A percentile compares a stretch with the other conserved stretches of the same genome.
Evolutionary conservation across 2,797 vertebrate species (phyloP).

Genomic region (Setipinna tenuifilis): DNA sequence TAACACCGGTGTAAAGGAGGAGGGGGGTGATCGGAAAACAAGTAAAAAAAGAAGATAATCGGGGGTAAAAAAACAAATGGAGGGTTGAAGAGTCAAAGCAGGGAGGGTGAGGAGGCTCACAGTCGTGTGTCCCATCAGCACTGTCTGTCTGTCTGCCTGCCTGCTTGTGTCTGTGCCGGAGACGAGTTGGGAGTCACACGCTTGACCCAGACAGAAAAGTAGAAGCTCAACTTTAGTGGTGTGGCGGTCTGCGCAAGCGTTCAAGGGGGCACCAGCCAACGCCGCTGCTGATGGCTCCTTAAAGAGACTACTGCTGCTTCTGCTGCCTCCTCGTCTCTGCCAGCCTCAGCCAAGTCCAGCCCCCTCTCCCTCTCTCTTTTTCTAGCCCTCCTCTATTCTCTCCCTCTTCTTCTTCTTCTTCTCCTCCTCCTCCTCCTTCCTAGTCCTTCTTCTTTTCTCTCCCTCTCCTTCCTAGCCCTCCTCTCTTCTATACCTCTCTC

Average conservation of each 20-base stretch:
- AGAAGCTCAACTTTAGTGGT: conserved; percentile 63
- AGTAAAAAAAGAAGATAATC: conserved; percentile 39
- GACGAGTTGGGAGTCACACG: conserved; percentile 30
- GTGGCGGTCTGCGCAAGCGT: conserved; percentile 56
- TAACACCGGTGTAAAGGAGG: conserved; percentile 44
- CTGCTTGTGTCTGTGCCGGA: background rate
- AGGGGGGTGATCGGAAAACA: conserved; percentile 9
- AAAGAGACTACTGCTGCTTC: conserved; percentile 48
- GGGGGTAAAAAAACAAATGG: no score
- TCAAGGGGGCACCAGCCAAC: background rate
- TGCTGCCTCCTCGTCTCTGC: conserved; percentile 19
- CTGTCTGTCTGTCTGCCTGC: background rate
- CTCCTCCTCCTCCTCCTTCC: background rate
- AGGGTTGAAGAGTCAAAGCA: no score
- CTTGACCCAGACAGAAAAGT: conserved; percentile 42
- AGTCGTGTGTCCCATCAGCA: no score
- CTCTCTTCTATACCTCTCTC: no score
- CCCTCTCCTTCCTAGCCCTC: background rate
- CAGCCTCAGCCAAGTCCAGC: conserved; percentile 59
- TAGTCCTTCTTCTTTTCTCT: no score
- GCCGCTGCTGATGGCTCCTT: conserved; percentile 51
- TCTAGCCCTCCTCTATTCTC: conserved; percentile 10
- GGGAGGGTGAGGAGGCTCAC: no score
- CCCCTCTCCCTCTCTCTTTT: conserved; percentile 42
- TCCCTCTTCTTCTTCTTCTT: no score